Evolutionary conservation across 2,888 invertebrate species (phyloP), one percentile per base, ranked within the genome.

Genomic region (Cephus sareptanus): DNA sequence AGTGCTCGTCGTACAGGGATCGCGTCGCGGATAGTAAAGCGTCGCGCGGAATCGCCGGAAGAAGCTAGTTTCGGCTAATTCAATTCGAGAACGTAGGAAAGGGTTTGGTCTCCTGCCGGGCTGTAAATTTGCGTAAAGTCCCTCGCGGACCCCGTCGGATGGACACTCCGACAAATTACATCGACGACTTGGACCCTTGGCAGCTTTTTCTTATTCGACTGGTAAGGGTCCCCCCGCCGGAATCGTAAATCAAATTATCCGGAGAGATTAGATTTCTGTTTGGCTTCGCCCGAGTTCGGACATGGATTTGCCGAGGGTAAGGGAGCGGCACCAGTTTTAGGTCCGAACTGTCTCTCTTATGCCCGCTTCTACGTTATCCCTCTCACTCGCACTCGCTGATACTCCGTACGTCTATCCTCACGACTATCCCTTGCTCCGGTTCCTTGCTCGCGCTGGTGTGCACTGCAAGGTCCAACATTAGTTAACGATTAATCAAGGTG

Each of bases 401-500:
- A 84, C 84, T 85, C 82, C 80, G 69, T 11, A 69, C 37, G 73
- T 35, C 76, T 68, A 68, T 34, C 33, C 75, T 56, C 75, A 0
- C 11, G 15, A 23, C 56, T 56, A 56, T 56, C 56, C 56, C 71
- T 33, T 30, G 31, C 31, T 31, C 31, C 31, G 71, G 71, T 71
- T 71, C 71, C 71, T 71, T 31, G 71, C 71, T 31, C 56, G 56
- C 56, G 56, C 56, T 56, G 23, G 56, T 56, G 56, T 56, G 56
- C 88, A 88, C 90, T 89, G 90, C 89, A 88, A 90, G 90, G 90
- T 91, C 90, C 90, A 90, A 91, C 91, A 91, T 91, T 91, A 91
- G 91, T 91, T 91, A 91, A 91, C 91, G 91, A 91, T 91, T 91
- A 91, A 91, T 91, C 91, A 91, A 91, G 91, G 91, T 90, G 91